phyloP scores from a whole-genome alignment of 2,113 vertebrate species.

The Promerops cafer region DNA sequence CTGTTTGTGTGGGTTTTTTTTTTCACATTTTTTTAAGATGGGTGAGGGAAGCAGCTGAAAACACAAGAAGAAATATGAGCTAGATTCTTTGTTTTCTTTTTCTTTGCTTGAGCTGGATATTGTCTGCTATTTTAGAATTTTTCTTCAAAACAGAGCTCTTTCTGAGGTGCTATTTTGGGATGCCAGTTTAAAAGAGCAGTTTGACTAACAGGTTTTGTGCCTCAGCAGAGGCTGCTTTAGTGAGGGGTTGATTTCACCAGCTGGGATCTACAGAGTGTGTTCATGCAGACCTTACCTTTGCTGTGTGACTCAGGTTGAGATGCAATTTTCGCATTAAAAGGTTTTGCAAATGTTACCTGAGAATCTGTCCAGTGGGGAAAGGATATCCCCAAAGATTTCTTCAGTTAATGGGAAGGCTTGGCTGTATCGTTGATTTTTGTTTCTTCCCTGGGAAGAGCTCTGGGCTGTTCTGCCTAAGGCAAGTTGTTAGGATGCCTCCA shows the following conservation, averaged over 20 bases:
- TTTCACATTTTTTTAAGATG: background rate
- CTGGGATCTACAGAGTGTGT: background rate
- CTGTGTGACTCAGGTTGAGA: background rate
- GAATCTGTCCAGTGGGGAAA: background rate
- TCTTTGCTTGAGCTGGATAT: background rate
- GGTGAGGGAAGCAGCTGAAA: background rate
- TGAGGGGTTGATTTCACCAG: background rate
- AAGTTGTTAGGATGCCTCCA: background rate
- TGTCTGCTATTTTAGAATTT: background rate
- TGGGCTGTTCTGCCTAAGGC: background rate
- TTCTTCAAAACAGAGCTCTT: background rate
- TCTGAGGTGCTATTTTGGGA: background rate
- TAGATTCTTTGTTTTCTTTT: background rate
- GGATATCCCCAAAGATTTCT: background rate
- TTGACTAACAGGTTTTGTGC: background rate
- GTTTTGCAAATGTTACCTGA: background rate
- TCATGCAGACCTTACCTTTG: background rate
- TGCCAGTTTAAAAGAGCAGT: background rate
- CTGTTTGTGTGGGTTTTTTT: background rate
- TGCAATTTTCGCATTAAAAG: background rate
- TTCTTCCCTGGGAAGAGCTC: background rate
- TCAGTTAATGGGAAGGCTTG: background rate
- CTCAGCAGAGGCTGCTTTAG: background rate
- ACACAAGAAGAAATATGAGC: fast-evolving
- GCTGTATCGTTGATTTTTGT: background rate